Evolutionary conservation across 2,888 invertebrate species (phyloP).

Genomic region (Nymphalis c-album): DNA sequence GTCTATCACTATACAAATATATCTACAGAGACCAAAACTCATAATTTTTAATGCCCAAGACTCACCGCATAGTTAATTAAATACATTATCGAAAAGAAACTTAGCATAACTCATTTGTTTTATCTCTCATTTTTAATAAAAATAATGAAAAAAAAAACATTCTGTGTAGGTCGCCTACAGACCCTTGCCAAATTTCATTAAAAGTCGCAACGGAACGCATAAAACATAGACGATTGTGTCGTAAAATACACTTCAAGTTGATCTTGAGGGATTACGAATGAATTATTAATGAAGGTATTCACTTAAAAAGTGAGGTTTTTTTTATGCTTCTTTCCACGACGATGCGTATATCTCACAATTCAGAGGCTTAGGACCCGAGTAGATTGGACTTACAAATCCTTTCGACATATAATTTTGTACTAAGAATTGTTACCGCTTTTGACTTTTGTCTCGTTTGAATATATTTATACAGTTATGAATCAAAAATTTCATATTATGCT

Average conservation of each 20-base stretch:
- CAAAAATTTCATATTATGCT: no score
- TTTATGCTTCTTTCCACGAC: constrained; percentile 34
- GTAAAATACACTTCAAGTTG: constrained; percentile 52
- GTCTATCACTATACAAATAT: no score
- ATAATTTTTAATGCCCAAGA: no score
- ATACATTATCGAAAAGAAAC: no score
- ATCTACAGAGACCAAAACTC: no score
- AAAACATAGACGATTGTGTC: constrained; percentile 63
- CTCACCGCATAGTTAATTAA: no score
- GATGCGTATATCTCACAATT: constrained; percentile 22
- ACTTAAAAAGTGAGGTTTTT: constrained; percentile 62
- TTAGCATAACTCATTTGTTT: no score
- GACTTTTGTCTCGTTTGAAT: no score
- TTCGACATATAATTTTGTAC: not conserved
- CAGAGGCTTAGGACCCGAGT: constrained; percentile 14
- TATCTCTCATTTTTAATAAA: not conserved
- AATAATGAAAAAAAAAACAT: not conserved
- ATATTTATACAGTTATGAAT: no score
- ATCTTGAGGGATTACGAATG: constrained; percentile 71
- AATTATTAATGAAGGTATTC: constrained; percentile 75
- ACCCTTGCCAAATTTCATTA: constrained; percentile 27
- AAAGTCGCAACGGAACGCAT: constrained; percentile 41
- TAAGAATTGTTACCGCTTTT: not conserved
- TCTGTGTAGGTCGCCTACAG: not conserved
- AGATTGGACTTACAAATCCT: constrained; percentile 3